Base-by-base conservation (phyloP, 2,113 vertebrate genomes). In the Malaclemys terrapin region DNA sequence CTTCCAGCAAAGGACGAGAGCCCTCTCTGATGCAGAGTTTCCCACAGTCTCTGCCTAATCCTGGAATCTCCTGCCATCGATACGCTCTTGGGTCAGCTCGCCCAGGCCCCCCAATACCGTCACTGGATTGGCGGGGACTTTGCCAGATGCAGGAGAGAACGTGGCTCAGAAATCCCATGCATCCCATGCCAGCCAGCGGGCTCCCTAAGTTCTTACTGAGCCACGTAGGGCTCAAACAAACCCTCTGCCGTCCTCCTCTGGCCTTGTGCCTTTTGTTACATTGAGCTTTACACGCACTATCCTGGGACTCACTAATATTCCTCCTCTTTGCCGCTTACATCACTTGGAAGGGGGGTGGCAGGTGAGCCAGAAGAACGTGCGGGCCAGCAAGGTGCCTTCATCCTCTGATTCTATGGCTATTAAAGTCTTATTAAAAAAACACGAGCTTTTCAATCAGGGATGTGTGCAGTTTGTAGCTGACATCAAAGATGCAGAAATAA, bases 281-380 rank as follows among this genome's bases (percentile, higher is more conserved):
- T 1, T 7, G 22, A 6, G 3, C 35, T 14, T 0, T 1, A 2
- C 80, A 9, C 42, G 1, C 4, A 6, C 11, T 20, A 38, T 13
- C 53, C 50, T 1, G 1, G 54, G n/a, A 54, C 56, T 19, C 3
- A 1, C 57, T 6, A n/a, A 10, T 2, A 8, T 65, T 14, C 62
- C 76, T 62, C 72, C 83, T 14, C 88, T n/a, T 69, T 2, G 14
- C 69, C 7, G 6, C 29, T 50, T 2, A 13, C 1, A 35, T 84
- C 42, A 2, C 8, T 4, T 3, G 49, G 80, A n/a, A 45, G 31
- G 0, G 1, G 24, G 45, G 24, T 1, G 0, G 80, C 13, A 6
- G 5, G 27, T 0, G 1, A 8, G 72, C 19, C 35, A 27, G 50
- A 4, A 80, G 19, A 7, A 22, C 0, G 27, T n/a, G 20, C 8